A percentile compares a stretch with the other conserved stretches of the same genome.
These are phyloP conservation scores for Sturnus vulgaris DNA, from an alignment of 2,113 vertebrate species.

Conservation along the genomic window DNA sequence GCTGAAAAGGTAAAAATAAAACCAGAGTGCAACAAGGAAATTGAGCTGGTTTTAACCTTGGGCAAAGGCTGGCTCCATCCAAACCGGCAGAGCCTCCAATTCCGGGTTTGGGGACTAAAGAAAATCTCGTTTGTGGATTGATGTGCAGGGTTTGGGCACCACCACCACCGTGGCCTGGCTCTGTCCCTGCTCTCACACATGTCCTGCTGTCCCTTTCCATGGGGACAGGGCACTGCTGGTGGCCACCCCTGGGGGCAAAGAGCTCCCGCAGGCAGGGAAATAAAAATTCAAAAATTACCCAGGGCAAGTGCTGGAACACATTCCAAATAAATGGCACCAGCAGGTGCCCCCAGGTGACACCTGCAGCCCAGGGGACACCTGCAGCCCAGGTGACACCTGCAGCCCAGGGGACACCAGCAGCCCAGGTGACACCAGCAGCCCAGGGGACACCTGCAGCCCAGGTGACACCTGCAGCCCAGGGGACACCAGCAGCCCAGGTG, in stretches of 20 bases:
- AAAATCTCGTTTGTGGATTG: not conserved
- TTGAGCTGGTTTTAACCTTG: not conserved
- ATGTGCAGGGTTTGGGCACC: not conserved
- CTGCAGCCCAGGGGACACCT: no score
- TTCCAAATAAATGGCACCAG: not conserved
- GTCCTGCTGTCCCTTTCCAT: not conserved
- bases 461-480: no score
- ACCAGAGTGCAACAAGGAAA: slow-evolving; percentile 1
- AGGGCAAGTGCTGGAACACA: not conserved
- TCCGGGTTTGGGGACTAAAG: not conserved
- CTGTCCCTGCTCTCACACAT: fast-evolving
- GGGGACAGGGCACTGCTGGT: not conserved
- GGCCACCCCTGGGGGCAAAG: fast-evolving
- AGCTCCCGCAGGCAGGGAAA: fast-evolving
- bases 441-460: no score
- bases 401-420: no score
- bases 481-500: no score
- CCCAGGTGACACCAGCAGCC: no score
- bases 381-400: no score
- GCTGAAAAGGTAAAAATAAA: slow-evolving; percentile 52
- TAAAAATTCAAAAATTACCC: not conserved
- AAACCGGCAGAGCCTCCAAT: fast-evolving
- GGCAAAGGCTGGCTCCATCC: not conserved
- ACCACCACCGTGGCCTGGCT: fast-evolving
- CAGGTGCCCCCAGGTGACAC: not conserved